These are phyloP conservation scores for Odontothrips loti DNA, from an alignment of 2,888 invertebrate genomes.

Conservation along the genomic window DNA sequence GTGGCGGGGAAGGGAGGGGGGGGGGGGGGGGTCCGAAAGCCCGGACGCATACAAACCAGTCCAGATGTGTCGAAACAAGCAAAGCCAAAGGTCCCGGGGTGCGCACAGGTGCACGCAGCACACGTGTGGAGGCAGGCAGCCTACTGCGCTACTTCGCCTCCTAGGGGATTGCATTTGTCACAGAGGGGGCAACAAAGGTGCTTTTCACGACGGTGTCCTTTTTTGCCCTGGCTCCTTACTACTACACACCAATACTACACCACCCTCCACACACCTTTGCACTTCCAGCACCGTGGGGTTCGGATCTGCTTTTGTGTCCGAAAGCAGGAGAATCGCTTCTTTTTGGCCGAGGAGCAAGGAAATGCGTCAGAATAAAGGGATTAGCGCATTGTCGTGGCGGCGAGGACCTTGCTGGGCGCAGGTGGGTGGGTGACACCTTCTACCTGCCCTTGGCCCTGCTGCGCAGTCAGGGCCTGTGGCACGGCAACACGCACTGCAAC, in stretches of 20 bases:
- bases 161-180: slow-evolving; percentile 9
- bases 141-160: too few species aligned
- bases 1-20: too few species aligned
- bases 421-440: background rate
- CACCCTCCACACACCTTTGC: too few species aligned
- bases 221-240: background rate
- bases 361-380: background rate
- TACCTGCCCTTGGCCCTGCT: too few species aligned
- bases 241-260: too few species aligned
- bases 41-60: slow-evolving; percentile 11
- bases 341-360: too few species aligned
- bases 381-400: background rate
- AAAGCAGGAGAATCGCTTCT: too few species aligned
- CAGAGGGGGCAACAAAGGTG: slow-evolving; percentile 1
- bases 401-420: background rate
- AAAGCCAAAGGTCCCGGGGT: background rate
- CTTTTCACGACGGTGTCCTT: slow-evolving; percentile 18
- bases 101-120: background rate
- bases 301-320: too few species aligned
- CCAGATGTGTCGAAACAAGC: slow-evolving; percentile 20
- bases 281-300: too few species aligned
- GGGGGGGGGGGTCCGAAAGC: background rate
- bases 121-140: background rate
- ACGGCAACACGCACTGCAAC: too few species aligned
- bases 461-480: too few species aligned